Evolutionary conservation across 1,140 invertebrate genomes (phyloP).

Genomic region (Ptiloglossa arizonensis): DNA sequence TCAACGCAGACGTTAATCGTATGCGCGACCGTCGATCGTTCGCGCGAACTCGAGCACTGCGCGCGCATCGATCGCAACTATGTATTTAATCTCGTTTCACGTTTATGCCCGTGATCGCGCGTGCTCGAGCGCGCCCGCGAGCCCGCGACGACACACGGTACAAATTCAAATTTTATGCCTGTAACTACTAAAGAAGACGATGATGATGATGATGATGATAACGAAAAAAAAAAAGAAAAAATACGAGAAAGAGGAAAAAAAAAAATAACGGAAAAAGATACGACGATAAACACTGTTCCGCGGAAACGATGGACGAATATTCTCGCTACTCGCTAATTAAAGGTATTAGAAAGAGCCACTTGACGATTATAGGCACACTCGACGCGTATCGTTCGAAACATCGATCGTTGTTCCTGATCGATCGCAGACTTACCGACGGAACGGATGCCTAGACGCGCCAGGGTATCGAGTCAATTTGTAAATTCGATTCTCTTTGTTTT

Average conservation of each 20-base stretch:
- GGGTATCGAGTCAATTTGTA: background rate
- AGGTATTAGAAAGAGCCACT: slow-evolving; percentile 40
- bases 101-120: background rate
- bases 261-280: no score
- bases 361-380: slow-evolving; percentile 16
- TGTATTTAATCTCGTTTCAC: background rate
- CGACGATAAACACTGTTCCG: slow-evolving; percentile 50
- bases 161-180: slow-evolving; percentile 79
- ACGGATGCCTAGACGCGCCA: background rate
- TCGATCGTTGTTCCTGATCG: slow-evolving; percentile 12
- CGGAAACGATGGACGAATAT: slow-evolving; percentile 48
- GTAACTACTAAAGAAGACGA: slow-evolving; percentile 33
- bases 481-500: background rate
- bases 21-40: slow-evolving; percentile 40
- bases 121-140: background rate
- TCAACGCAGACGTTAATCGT: slow-evolving; percentile 41
- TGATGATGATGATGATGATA: no score
- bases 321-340: slow-evolving; percentile 49
- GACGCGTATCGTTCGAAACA: background rate
- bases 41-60: slow-evolving; percentile 25
- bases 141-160: slow-evolving; percentile 76
- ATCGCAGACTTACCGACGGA: background rate
- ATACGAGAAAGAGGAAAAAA: no score
- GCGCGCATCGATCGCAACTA: slow-evolving; percentile 1
- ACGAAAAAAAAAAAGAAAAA: no score